Evolutionary conservation across 92 coral and sea anemone genomes (phyloP).

Genomic region (Hydrozoanthus gracilis): DNA sequence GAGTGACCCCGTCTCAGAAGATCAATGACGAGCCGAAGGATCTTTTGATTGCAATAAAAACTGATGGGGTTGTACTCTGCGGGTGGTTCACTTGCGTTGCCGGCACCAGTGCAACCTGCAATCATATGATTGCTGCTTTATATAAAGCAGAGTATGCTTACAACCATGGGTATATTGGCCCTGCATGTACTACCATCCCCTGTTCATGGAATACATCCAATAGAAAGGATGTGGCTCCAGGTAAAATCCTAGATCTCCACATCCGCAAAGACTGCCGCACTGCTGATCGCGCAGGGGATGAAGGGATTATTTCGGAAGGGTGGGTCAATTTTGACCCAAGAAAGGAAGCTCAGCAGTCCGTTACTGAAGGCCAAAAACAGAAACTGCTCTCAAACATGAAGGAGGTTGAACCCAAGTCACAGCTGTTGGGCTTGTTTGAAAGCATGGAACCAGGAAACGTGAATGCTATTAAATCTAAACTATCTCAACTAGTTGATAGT

Average conservation of each 20-base stretch:
- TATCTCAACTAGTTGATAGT: no score
- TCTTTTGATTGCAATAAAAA: slow-evolving; percentile 48
- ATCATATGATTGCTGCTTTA: slow-evolving; percentile 65
- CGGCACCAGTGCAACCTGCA: slow-evolving; percentile 55
- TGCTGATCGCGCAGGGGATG: no score
- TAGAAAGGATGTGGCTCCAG: slow-evolving; percentile 52
- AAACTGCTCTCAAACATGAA: no score
- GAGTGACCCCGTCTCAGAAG: slow-evolving; percentile 43
- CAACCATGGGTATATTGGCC: slow-evolving; percentile 47
- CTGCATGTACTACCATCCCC: slow-evolving; percentile 62
- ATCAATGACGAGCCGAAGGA: slow-evolving; percentile 55
- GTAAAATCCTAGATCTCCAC: slow-evolving; percentile 44
- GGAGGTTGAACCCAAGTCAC: no score
- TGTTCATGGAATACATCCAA: slow-evolving; percentile 64
- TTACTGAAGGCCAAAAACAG: no score
- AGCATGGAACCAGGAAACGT: no score
- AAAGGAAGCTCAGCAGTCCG: no score
- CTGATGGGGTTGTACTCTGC: slow-evolving; percentile 45
- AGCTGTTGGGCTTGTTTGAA: no score
- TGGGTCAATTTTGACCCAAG: no score
- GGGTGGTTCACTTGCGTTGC: slow-evolving; percentile 65
- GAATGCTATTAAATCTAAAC: no score
- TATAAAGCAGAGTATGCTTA: slow-evolving; percentile 65
- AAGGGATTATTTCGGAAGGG: no score
- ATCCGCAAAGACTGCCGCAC: slow-evolving; percentile 61